Base-by-base conservation (phyloP, 2,888 invertebrate genomes). In the Endotricha flammealis region DNA sequence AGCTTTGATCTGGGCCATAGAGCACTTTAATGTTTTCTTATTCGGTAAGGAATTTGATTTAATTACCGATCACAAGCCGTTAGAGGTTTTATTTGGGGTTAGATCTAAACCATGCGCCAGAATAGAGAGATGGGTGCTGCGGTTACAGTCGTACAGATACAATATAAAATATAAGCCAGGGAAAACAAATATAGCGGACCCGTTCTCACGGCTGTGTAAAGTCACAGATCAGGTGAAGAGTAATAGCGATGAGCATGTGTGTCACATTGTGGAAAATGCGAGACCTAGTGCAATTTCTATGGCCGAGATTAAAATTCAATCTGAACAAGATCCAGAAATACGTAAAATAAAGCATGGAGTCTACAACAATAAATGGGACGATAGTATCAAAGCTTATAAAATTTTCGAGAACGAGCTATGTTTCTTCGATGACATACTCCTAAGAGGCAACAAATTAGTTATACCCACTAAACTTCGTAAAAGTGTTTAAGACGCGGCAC, bases 111-210 rank as follows among this genome's bases (percentile, higher is more conserved):
- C 55, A 1, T 52, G 46, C 37, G 52, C 51, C 2, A 13, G 50
- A 11, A 41, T 48, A 5, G 48, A 53, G 20, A 30, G 51, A 6
- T 24, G 65, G 67, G 43, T 67, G 3, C 13, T 65, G 9, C 27
- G 62, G 2, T 33, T 64, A 2, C 64, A 67, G 32, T 7, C 53
- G 0, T 67, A 49, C 12, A 37, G 41, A 1, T 65, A 41, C 36
- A 53, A 53, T 23, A 45, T 64, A 3, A 12, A 46, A 4, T 68
- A 64, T 20, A 13, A 30, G 4, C 51, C 56, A 0, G 58, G 59
- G 0, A 61, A 56, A 35, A 29, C 8, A n/a, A n/a, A n/a, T n/a
- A n/a, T n/a, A n/a, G n/a, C n/a, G n/a, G n/a, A n/a, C n/a, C n/a
- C n/a, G n/a, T 27, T 60, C 1, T 57, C 55, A 0, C 14, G 54